These are phyloP conservation scores for Notospermus geniculatus DNA, from an alignment of 1,140 invertebrate species.

Conservation along the genomic window DNA sequence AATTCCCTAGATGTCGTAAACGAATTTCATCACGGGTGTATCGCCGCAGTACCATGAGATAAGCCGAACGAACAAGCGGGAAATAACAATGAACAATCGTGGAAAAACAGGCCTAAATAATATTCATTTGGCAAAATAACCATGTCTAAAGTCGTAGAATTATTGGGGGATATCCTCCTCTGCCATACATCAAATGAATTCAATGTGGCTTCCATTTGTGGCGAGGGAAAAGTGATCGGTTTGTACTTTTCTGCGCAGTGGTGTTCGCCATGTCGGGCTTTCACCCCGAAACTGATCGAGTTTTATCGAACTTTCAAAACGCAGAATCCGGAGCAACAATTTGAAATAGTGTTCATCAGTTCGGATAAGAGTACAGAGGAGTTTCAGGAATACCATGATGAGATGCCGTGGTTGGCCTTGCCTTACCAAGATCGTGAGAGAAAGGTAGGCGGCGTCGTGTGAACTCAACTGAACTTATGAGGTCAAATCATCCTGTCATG, in stretches of 20 bases:
- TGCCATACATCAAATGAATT: neutral
- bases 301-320: slow-evolving; percentile 41
- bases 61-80: too few relatives aligned
- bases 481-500: too few relatives aligned
- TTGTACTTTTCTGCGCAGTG: slow-evolving; percentile 59
- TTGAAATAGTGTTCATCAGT: slow-evolving; percentile 65
- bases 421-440: slow-evolving; percentile 65
- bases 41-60: too few relatives aligned
- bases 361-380: slow-evolving; percentile 64
- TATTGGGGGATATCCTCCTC: slow-evolving; percentile 4
- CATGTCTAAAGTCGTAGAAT: slow-evolving; percentile 4
- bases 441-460: slow-evolving; percentile 27
- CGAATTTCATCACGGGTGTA: too few relatives aligned
- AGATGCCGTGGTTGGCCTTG: slow-evolving; percentile 70
- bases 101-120: too few relatives aligned
- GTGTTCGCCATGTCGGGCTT: slow-evolving; percentile 55
- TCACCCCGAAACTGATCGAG: slow-evolving; percentile 51
- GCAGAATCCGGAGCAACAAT: slow-evolving; percentile 59
- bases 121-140: neutral
- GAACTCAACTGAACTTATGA: too few relatives aligned
- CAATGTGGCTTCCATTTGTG: slow-evolving; percentile 7
- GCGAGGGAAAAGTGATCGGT: slow-evolving; percentile 14
- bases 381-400: slow-evolving; percentile 63
- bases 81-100: too few relatives aligned
- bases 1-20: too few relatives aligned